Conservation (phyloP, 2,113 vertebrate genomes). For the Seriola quinqueradiata region DNA sequence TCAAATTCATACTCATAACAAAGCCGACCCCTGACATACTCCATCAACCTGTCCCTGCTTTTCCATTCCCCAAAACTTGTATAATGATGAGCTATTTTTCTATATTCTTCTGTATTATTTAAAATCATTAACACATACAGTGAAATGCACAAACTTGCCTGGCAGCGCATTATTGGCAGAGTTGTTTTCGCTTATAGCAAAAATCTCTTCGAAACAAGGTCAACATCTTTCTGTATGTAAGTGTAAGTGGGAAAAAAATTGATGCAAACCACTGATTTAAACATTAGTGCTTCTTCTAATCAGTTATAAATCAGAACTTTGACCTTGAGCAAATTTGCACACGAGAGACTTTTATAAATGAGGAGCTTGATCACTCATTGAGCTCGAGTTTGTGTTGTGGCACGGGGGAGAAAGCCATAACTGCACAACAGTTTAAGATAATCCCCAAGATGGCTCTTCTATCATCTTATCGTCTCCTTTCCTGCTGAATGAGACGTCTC, state of each 20-base stretch:
- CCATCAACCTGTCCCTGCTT: slow-evolving; percentile 21
- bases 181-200: background rate
- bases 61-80: background rate
- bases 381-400: slow-evolving; percentile 42
- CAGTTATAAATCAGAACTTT: slow-evolving; percentile 49
- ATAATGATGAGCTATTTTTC: background rate
- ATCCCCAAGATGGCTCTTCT: slow-evolving; percentile 60
- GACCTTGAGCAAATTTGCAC: slow-evolving; percentile 37
- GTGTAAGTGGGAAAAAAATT: background rate
- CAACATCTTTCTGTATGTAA: slow-evolving; percentile 16
- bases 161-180: background rate
- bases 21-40: slow-evolving; percentile 43
- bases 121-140: background rate
- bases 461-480: slow-evolving; percentile 50
- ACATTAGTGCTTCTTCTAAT: slow-evolving; percentile 35
- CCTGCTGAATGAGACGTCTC: slow-evolving; percentile 54
- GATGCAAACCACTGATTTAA: slow-evolving; percentile 37
- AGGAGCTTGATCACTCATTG: slow-evolving; percentile 22
- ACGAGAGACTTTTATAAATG: slow-evolving; percentile 26
- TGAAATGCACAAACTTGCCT: background rate
- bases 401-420: slow-evolving; percentile 31
- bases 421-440: slow-evolving; percentile 45
- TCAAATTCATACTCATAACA: slow-evolving; percentile 51
- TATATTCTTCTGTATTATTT: background rate
- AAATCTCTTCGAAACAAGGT: slow-evolving; percentile 6